Evolutionary conservation across 2,113 vertebrate species (phyloP), one percentile per base, ranked within the genome.

Genomic region (Coryphaenoides rupestris): DNA sequence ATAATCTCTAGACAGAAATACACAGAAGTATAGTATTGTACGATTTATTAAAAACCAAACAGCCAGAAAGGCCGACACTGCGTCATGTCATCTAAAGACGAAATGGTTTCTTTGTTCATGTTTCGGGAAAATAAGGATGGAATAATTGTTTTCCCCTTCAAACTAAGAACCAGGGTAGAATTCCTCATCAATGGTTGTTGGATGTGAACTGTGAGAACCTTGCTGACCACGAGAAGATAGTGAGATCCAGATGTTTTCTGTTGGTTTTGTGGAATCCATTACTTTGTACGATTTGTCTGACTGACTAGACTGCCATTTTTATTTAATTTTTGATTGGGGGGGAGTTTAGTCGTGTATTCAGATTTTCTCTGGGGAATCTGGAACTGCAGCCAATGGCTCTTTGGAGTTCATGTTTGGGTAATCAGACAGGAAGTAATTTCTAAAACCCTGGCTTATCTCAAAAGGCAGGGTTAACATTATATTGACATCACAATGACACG

Each of bases 151-250:
- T n/a, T 17, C 15, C 2, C n/a, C 47, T 50, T 3, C 16, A n/a
- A n/a, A 16, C 47, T 17, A 50, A 66, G 17, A 33, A 5, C 5
- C 55, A 57, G 24, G 60, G 12, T 61, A 52, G 26, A 47, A 60
- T 65, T n/a, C 33, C 57, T 57, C 22, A 69, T 71, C 16, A 50
- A 28, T 3, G 10, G 53, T 45, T 69, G 26, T 46, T 69, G 60
- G 65, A 72, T 73, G 26, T 45, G 45, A 49, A n/a, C 65, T 74
- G 67, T 55, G 47, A 71, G 52, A 75, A 73, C 26, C 23, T 21
- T 19, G 54, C 26, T 58, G 19, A 28, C 60, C 33, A 61, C 26
- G 45, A 17, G 9, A 68, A 56, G 10, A 52, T 50, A 60, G 28
- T 14, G 24, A 64, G 22, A 22, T 45, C 4, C 52, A 68, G 45